Evolutionary conservation across 2,888 invertebrate genomes (phyloP), one percentile per base, ranked within the genome.

Genomic region (Resseliella maxima): DNA sequence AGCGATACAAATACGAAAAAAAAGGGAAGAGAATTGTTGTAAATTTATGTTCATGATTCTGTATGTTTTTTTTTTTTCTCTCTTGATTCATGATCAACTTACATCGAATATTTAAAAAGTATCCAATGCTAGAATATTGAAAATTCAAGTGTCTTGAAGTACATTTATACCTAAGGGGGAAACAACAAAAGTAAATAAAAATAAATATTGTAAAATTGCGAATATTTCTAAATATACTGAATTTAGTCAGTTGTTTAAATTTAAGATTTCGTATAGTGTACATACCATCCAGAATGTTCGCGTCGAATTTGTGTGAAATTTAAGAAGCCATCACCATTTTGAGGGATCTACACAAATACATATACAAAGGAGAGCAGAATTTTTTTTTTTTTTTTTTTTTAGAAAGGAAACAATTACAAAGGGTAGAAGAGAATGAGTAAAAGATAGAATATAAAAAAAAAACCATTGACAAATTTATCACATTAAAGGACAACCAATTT

Each of bases 261-360:
- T n/a, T n/a, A n/a, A n/a, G n/a, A n/a, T n/a, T n/a, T n/a, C n/a
- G n/a, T n/a, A n/a, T n/a, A n/a, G n/a, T n/a, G n/a, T n/a, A n/a
- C n/a, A n/a, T n/a, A 97, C 97, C 97, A 97, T 89, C 97, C 97
- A 87, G 96, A 96, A 92, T 97, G 96, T 88, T 95, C 94, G 86
- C 95, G 92, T 86, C 93, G 92, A 90, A 97, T 95, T 88, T 94
- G 93, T 86, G 94, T 94, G 92, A 97, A 97, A 92, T 97, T 97
- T 87, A 97, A 93, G 90, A 95, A 96, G 87, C 97, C 96, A 89
- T 95, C 95, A 86, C 93, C 94, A 88, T 93, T 93, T 91, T 95
- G 95, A 88, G 94, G 93, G 87, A 95, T 94, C 90, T 92, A n/a
- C 88, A n/a, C 87, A 3, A 5, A 45, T 85, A 2, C 31, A 72